Conservation (phyloP, 2,888 invertebrate genomes). For the Sminthurinus aureus region DNA sequence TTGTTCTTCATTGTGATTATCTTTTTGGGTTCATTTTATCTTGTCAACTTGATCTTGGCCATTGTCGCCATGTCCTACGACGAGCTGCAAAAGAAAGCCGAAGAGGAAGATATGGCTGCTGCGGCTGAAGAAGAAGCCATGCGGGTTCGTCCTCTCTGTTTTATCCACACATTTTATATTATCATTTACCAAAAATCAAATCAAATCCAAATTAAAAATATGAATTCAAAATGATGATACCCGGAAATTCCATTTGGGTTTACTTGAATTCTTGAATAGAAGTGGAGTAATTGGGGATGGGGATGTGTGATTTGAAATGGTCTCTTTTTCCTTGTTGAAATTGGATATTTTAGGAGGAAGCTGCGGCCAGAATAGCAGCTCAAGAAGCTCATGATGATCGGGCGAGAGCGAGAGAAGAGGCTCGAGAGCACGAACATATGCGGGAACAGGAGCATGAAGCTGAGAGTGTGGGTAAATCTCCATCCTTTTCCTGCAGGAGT, state of each 20-base stretch:
- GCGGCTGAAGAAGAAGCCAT: constrained; percentile 94
- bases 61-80: constrained; percentile 99
- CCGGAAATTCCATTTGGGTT: too few relatives aligned
- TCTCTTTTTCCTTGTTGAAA: background rate
- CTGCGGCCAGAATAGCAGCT: constrained; percentile 77
- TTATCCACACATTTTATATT: background rate
- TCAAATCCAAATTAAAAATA: too few relatives aligned
- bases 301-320: background rate
- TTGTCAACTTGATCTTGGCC: constrained; percentile 98
- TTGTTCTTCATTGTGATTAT: constrained; percentile 96
- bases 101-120: constrained; percentile 81
- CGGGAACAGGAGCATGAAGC: constrained; percentile 61
- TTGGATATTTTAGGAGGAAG: constrained; percentile 74
- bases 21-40: constrained; percentile 98
- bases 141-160: constrained; percentile 62
- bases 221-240: too few relatives aligned
- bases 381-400: constrained; percentile 67
- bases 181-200: too few relatives aligned
- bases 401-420: constrained; percentile 59
- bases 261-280: too few relatives aligned
- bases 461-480: constrained; percentile 77
- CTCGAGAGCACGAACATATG: constrained; percentile 63
- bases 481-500: constrained; percentile 90
- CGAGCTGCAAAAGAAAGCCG: constrained; percentile 97
- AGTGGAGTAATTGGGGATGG: too few relatives aligned